Base-by-base conservation (phyloP, 2,797 vertebrate species). In the Paguma larvata region DNA sequence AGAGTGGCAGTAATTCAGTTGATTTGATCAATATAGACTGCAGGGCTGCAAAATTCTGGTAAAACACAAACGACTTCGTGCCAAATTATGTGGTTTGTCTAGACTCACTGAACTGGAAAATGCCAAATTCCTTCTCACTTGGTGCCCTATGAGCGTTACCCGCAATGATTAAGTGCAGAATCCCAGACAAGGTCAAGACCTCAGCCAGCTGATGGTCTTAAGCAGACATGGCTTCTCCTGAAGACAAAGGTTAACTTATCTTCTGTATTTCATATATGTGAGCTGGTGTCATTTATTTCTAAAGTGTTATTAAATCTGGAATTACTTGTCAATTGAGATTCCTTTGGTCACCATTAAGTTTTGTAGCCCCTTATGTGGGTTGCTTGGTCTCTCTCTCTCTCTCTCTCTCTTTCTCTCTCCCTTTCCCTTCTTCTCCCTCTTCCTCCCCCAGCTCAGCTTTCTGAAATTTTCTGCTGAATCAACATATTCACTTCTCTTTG, bases 31-130 rank as follows among this genome's bases (percentile, higher is more conserved):
- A 85, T 83, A 92, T 11, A 46, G 15, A 59, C 62, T 51, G 38
- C 68, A 63, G 80, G 72, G 79, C 80, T 59, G 44, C 73, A 75
- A 96, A 95, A 86, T 96, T 86, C 68, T 96, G 70, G 44, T 90
- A 87, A 93, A 78, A 68, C 32, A 62, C 65, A 65, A 72, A 38
- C 78, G 48, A 44, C 51, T 92, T 90, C 44, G n/a, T 80, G 67
- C 63, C 86, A 85, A 92, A 92, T 94, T 84, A 68, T 77, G 18
- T 84, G 63, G 56, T 92, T 96, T 94, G 73, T 95, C 77, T 80
- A 96, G 82, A 94, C 19, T 85, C 68, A 85, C 0, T 90, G 79
- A 86, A 51, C 75, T 90, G 77, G 89, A 95, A 97, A 93, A 94
- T 85, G 78, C 53, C 80, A 78, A 53, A 44, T 92, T 72, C 85